Conservation (phyloP, 2,888 invertebrate genomes). For the Amphipoea oculea region DNA sequence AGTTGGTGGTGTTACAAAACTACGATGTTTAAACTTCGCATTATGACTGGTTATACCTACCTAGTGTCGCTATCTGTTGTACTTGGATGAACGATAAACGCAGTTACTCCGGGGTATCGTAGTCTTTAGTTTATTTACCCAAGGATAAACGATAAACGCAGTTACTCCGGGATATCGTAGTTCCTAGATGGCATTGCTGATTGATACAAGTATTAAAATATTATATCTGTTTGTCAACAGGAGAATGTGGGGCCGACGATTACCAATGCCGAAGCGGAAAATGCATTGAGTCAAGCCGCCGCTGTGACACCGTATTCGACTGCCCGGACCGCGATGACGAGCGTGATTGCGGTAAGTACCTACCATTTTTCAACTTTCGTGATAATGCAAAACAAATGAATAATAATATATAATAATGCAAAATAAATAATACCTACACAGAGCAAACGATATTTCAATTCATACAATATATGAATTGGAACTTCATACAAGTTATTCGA, state of each 20-base stretch:
- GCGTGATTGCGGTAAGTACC: slow-evolving; percentile 88
- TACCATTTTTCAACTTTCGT: background rate
- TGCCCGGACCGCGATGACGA: slow-evolving; percentile 92
- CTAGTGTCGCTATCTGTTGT: background rate
- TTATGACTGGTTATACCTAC: background rate
- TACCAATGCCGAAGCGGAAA: slow-evolving; percentile 90
- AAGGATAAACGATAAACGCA: background rate
- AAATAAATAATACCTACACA: too few relatives aligned
- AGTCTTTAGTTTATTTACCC: too few relatives aligned
- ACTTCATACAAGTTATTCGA: background rate
- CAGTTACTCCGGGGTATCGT: background rate
- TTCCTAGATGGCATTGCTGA: slow-evolving; percentile 32
- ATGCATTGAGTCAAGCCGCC: slow-evolving; percentile 89
- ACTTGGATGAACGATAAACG: background rate
- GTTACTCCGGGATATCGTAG: background rate
- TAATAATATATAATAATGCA: too few relatives aligned
- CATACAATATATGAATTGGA: background rate
- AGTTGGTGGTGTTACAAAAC: background rate
- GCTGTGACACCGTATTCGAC: slow-evolving; percentile 91
- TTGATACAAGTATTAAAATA: background rate
- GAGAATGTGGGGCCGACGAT: slow-evolving; percentile 83
- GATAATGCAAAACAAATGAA: background rate
- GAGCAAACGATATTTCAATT: background rate
- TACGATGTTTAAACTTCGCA: background rate
- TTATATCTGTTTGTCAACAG: slow-evolving; percentile 75